Conservation (phyloP, 2,797 vertebrate species). For the Peromyscus attwateri region DNA sequence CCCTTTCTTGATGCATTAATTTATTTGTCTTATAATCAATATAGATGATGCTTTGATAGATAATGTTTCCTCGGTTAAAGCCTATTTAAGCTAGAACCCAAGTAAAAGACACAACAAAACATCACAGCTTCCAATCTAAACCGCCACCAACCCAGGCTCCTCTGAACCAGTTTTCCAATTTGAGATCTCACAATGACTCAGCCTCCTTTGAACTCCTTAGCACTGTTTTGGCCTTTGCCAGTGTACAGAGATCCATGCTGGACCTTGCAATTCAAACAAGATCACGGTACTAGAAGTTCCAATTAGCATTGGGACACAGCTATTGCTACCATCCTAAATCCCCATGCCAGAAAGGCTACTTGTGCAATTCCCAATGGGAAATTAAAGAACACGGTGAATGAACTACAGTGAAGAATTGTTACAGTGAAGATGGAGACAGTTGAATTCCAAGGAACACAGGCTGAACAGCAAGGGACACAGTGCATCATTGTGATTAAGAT, state of each 20-base stretch:
- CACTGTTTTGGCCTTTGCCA: neutral
- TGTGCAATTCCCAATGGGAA: neutral
- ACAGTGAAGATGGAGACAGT: neutral
- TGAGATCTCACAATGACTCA: neutral
- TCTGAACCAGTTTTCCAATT: neutral
- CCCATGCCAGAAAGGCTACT: neutral
- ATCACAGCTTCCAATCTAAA: neutral
- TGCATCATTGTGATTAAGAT: neutral
- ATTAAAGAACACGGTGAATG: neutral
- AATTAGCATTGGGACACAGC: neutral
- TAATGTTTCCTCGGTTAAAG: neutral
- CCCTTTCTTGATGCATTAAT: neutral
- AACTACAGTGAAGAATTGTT: neutral
- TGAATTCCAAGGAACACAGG: neutral
- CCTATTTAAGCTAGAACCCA: neutral
- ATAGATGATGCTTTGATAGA: neutral
- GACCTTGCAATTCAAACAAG: slow-evolving; percentile 51
- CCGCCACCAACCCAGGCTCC: rapidly evolving
- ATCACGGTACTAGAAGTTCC: neutral
- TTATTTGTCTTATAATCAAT: neutral
- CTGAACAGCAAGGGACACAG: neutral
- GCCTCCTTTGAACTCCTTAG: neutral
- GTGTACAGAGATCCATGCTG: neutral
- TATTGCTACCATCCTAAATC: neutral
- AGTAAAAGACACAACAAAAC: neutral